These are phyloP conservation scores for Drosophila teissieri DNA, from an alignment of 1,140 invertebrate species.

Conservation along the genomic window DNA sequence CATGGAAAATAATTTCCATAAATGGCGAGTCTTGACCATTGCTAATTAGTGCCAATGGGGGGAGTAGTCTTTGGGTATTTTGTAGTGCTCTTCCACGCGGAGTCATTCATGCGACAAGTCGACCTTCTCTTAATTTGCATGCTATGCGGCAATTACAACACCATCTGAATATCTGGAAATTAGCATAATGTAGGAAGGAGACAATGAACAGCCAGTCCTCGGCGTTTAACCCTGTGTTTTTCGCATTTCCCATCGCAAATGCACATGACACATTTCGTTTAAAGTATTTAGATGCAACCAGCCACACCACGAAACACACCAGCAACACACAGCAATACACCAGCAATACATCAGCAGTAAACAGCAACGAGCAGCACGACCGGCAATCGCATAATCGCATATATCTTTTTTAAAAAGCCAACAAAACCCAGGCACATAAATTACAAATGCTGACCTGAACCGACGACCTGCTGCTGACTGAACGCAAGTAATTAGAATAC, in stretches of 20 bases:
- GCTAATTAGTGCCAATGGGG: slow-evolving; percentile 48
- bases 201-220: slow-evolving; percentile 26
- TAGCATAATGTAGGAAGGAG: slow-evolving; percentile 63
- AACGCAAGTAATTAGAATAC: slow-evolving; percentile 73
- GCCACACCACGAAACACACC: background rate
- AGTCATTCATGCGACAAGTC: slow-evolving; percentile 13
- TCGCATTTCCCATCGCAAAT: slow-evolving; percentile 3
- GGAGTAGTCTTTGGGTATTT: slow-evolving; percentile 13
- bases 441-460: slow-evolving; percentile 50
- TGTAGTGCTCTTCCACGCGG: slow-evolving; percentile 11
- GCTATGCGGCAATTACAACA: slow-evolving; percentile 56
- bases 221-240: slow-evolving; percentile 26
- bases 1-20: slow-evolving; percentile 41
- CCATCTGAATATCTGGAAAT: slow-evolving; percentile 37
- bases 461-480: slow-evolving; percentile 68
- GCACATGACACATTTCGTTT: slow-evolving; percentile 58
- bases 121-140: slow-evolving; percentile 68
- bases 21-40: slow-evolving; percentile 49
- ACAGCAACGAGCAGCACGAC: slow-evolving; percentile 3
- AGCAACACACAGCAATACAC: slow-evolving; percentile 5
- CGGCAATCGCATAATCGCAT: slow-evolving; percentile 46
- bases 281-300: slow-evolving; percentile 44
- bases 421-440: slow-evolving; percentile 62
- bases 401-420: slow-evolving; percentile 64
- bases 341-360: slow-evolving; percentile 3